A percentile compares a stretch with the other conserved stretches of the same genome.
phyloP scores from a whole-genome alignment of 2,113 vertebrate species.

The Scomber colias region DNA sequence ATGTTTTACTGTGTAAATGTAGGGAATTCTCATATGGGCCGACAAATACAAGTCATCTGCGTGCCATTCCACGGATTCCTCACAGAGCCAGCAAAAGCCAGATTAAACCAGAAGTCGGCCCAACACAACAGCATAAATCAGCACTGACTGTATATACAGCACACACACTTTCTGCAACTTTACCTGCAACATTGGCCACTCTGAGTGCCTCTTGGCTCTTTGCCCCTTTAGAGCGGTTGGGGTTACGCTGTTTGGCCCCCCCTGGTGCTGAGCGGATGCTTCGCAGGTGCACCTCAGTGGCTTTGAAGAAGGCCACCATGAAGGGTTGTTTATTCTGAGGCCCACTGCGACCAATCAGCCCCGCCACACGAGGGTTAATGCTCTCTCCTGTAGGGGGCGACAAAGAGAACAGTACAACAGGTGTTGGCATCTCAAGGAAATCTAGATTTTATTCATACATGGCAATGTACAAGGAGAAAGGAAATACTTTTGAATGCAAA shows the following conservation, averaged over 20 bases:
- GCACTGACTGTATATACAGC: not conserved
- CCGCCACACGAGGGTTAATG: slow-evolving; percentile 92
- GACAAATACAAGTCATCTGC: slow-evolving; percentile 29
- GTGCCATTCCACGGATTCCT: slow-evolving; percentile 44
- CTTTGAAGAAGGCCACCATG: slow-evolving; percentile 99
- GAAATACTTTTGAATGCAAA: slow-evolving; percentile 27
- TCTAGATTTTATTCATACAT: not conserved
- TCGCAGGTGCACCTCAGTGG: slow-evolving; percentile 95
- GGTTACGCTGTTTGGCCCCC: slow-evolving; percentile 90
- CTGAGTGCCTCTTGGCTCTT: slow-evolving; percentile 94
- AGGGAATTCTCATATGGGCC: not conserved
- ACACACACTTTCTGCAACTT: not conserved
- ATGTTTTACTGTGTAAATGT: slow-evolving; percentile 29
- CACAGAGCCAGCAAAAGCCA: slow-evolving; percentile 12
- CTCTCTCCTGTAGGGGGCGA: slow-evolving; percentile 89
- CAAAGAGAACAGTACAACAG: slow-evolving; percentile 58
- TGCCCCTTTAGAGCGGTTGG: slow-evolving; percentile 91
- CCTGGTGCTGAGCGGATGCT: slow-evolving; percentile 90
- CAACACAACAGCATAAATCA: slow-evolving; percentile 27
- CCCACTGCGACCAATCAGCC: slow-evolving; percentile 92
- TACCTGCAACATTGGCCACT: slow-evolving; percentile 93
- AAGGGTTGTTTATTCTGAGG: slow-evolving; percentile 98
- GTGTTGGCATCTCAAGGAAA: slow-evolving; percentile 27
- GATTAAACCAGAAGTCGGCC: not conserved
- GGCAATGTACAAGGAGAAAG: not conserved